phyloP scores from a whole-genome alignment of 2,888 invertebrate genomes.

The Agrypnus murinus region DNA sequence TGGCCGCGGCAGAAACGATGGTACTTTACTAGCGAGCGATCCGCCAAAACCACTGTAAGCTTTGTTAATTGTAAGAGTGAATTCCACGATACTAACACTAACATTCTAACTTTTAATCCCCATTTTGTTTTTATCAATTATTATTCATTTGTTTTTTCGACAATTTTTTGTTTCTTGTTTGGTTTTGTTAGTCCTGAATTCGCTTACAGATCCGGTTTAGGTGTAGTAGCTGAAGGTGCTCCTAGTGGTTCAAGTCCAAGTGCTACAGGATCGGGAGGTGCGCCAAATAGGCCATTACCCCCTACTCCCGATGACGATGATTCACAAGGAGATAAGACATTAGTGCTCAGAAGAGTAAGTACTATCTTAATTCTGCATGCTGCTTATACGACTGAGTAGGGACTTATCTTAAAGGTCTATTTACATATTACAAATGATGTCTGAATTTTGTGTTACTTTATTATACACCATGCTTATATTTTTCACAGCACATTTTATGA shows the following conservation, averaged over 20 bases:
- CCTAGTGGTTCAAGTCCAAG: conserved; percentile 71
- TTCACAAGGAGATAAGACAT: conserved; percentile 85
- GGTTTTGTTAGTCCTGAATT: conserved; percentile 83
- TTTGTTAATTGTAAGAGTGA: not conserved
- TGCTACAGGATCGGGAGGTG: conserved; percentile 76
- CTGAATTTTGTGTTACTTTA: too few species aligned
- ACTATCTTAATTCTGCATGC: not conserved
- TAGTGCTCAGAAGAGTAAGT: conserved; percentile 95
- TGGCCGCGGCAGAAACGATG: conserved; percentile 90
- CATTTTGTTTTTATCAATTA: not conserved
- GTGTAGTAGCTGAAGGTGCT: conserved; percentile 76
- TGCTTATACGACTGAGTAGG: conserved; percentile 8
- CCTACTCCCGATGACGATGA: conserved; percentile 95
- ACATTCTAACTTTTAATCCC: too few species aligned
- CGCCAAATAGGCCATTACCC: conserved; percentile 94
- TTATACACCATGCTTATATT: too few species aligned
- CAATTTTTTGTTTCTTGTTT: conserved; percentile 58
- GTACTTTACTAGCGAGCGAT: conserved; percentile 95
- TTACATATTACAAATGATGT: too few species aligned
- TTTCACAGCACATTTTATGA: too few species aligned
- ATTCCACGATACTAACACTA: not conserved
- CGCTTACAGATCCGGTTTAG: conserved; percentile 85
- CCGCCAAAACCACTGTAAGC: conserved; percentile 97
- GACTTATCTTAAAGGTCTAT: too few species aligned
- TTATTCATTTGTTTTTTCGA: not conserved